Conservation (phyloP, 2,797 vertebrate species). For the Tadarida brasiliensis region DNA sequence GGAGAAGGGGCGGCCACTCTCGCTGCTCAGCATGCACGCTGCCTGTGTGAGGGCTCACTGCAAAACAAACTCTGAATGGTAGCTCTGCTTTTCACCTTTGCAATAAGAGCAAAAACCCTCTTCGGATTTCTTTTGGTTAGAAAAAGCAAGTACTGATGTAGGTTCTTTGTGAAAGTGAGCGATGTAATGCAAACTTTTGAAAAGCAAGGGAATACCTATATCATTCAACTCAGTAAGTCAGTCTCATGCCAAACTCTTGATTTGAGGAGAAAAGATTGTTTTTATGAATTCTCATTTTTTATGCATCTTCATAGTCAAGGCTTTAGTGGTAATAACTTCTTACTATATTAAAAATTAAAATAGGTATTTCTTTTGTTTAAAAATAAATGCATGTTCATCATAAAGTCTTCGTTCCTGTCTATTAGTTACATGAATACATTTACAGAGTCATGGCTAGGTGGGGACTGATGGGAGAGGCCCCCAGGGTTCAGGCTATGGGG, state of each 20-base stretch:
- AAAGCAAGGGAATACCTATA: not conserved
- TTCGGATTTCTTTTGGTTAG: not conserved
- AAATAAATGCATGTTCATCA: not conserved
- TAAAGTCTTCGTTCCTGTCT: not conserved
- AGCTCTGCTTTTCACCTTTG: not conserved
- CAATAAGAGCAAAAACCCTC: not conserved
- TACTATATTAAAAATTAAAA: not conserved
- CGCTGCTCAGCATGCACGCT: not conserved
- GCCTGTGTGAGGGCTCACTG: not conserved
- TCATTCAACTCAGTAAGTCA: not conserved
- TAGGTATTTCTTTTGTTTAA: not conserved
- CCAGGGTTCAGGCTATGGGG: not conserved
- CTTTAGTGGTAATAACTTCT: not conserved
- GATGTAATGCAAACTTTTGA: not conserved
- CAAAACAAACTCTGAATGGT: not conserved
- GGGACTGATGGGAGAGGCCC: not conserved
- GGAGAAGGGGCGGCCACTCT: no score
- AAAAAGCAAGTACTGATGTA: not conserved
- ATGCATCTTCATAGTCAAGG: not conserved
- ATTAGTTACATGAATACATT: not conserved
- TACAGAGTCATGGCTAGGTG: not conserved
- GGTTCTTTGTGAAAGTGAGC: not conserved
- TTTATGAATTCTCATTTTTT: not conserved
- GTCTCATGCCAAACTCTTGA: not conserved
- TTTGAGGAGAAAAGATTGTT: not conserved